A percentile compares a stretch with the other conserved stretches of the same genome.
Evolutionary conservation across 2,797 vertebrate genomes (phyloP).

Genomic region (Sarcophilus harrisii): DNA sequence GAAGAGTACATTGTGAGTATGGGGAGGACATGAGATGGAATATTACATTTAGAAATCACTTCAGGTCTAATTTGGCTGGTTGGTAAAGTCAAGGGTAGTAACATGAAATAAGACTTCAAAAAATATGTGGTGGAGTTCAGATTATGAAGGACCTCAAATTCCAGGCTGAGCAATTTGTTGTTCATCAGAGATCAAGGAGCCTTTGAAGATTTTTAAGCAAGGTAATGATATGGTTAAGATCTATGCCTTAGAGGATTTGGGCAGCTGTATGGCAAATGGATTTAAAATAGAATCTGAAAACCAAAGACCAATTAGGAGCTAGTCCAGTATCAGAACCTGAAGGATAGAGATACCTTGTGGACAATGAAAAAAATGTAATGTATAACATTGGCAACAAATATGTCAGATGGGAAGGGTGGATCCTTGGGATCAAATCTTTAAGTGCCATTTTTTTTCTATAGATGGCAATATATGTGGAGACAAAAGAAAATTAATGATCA

Average conservation of each 20-base stretch:
- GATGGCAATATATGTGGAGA: not conserved
- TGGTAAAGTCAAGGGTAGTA: not conserved
- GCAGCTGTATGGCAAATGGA: not conserved
- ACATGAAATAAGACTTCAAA: not conserved
- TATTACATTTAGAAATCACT: too few relatives aligned
- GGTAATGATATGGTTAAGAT: not conserved
- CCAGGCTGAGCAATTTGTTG: not conserved
- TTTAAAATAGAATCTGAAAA: not conserved
- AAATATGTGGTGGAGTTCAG: not conserved
- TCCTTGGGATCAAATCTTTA: not conserved
- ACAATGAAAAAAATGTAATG: not conserved
- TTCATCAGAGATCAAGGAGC: not conserved
- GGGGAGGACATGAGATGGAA: not conserved
- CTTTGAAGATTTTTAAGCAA: not conserved
- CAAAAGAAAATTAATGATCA: not conserved
- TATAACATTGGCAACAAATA: not conserved
- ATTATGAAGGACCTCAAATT: not conserved
- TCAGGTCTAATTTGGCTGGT: not conserved
- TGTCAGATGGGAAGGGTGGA: not conserved
- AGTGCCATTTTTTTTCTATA: not conserved
- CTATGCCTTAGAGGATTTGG: not conserved
- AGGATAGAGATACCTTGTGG: not conserved
- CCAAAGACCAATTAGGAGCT: not conserved
- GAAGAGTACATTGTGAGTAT: not conserved
- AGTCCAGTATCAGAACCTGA: not conserved